Evolutionary conservation across 1,140 invertebrate species (phyloP).

Genomic region (Holcopasites calliopsidis): DNA sequence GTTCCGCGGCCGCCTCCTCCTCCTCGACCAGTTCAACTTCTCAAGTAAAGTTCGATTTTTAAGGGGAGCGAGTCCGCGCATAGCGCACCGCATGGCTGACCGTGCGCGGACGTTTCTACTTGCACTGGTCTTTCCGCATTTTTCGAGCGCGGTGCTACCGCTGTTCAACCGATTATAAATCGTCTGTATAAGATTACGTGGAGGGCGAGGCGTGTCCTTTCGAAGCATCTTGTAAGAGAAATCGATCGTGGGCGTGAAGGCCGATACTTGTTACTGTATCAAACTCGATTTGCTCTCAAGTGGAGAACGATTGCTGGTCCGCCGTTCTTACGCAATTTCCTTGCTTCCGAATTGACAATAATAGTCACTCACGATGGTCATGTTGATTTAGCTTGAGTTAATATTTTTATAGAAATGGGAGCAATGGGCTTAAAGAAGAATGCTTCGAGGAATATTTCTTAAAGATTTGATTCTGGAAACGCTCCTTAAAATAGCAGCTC

Average conservation of each 20-base stretch:
- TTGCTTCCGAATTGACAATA: too few relatives aligned
- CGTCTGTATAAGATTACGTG: too few relatives aligned
- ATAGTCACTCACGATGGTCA: too few relatives aligned
- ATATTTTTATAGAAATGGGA: too few relatives aligned
- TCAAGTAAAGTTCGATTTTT: neutral
- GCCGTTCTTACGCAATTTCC: too few relatives aligned
- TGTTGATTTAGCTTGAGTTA: too few relatives aligned
- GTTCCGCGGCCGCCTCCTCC: neutral
- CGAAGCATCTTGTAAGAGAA: neutral
- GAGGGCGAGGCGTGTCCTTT: neutral
- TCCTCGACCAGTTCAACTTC: neutral
- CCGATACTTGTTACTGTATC: conserved; percentile 13
- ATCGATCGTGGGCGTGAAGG: conserved; percentile 44
- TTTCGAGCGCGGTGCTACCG: neutral
- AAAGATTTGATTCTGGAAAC: too few relatives aligned
- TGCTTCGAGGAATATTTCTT: neutral
- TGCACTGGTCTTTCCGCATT: conserved; percentile 9
- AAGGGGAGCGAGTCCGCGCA: neutral
- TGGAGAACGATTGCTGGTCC: too few relatives aligned
- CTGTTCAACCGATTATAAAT: conserved; percentile 49
- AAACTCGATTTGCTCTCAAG: neutral
- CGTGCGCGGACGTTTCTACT: conserved; percentile 42
- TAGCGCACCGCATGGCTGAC: conserved; percentile 12
- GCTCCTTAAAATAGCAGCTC: too few relatives aligned
- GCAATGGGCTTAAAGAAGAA: too few relatives aligned